Base-by-base conservation (phyloP, 2,888 invertebrate genomes). In the Liposcelis brunnea region DNA sequence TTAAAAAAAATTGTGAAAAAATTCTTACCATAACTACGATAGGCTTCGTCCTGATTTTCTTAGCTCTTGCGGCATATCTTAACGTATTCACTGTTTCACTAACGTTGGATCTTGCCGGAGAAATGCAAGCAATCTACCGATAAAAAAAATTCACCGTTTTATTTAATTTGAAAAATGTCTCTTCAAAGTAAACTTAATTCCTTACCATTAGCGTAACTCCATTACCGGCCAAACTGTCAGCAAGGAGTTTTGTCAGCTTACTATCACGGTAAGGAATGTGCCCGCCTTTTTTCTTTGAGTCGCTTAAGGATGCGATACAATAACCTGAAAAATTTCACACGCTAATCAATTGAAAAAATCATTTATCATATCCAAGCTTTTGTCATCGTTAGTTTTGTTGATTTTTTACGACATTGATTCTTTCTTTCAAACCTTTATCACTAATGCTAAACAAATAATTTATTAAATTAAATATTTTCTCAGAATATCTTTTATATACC, bases 201-300 rank as follows among this genome's bases (percentile, higher is more conserved):
- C 59, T 66, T 66, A 87, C 89, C 93, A 94, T 94, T 10, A 94
- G 68, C 0, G 93, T 90, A 5, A 91, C 89, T 4, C 93, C 93
- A 58, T 85, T 90, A 35, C 94, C 93, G 0, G 91, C 89, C 4
- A 94, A 69, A 55, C 91, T 91, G 61, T 94, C 93, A 0, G 93
- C 89, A 44, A 94, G 63, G 4, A 94, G 66, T 63, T 94, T 94
- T 5, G 94, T 94, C 43, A 94, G 69, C 61, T 93, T 90, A 58
- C 90, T 90, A 65, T 94, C 93, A 54, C 94, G 66, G 62, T 93
- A 94, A 0, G 93, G 93, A 50, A 94, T 91, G 61, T 94, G 93
- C 0, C 84, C 86, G 43, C 66, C 67, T 49, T 80, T 75, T 55
- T 79, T 78, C 59, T 77, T 82, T 1, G 52, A 51, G 54, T 87